A percentile compares a stretch with the other conserved stretches of the same genome.
Conservation (phyloP, 2,888 invertebrate species). For the Eurytoma adleriae region DNA sequence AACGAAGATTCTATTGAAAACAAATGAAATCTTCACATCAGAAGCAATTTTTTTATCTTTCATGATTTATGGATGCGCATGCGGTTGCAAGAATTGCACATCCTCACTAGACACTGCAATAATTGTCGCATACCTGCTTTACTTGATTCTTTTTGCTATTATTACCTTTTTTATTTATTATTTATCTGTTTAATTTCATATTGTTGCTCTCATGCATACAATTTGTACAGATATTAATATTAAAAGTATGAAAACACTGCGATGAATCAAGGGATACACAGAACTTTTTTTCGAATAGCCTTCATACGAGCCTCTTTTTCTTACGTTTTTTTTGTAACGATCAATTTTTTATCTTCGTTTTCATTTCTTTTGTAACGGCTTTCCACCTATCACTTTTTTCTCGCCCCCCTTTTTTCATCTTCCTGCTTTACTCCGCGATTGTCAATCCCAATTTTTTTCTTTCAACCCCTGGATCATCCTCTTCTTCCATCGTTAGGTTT, state of each 20-base stretch:
- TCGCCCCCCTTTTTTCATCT: constrained; percentile 29
- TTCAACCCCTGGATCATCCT: neutral
- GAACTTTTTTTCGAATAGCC: neutral
- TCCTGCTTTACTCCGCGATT: constrained; percentile 25
- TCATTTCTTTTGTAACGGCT: constrained; percentile 16
- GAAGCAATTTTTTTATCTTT: neutral
- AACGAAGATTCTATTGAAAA: neutral
- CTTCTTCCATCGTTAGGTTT: constrained; percentile 13
- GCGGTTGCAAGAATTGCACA: too few species aligned
- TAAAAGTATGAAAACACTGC: too few species aligned
- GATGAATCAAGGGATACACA: neutral
- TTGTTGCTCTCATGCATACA: too few species aligned
- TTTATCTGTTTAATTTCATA: too few species aligned
- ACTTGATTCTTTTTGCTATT: too few species aligned
- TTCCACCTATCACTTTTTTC: neutral
- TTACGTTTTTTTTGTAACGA: neutral
- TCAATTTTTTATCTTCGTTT: constrained; percentile 18
- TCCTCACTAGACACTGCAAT: too few species aligned
- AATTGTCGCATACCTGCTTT: too few species aligned
- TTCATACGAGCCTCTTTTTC: neutral
- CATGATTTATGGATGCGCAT: neutral
- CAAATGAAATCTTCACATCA: neutral
- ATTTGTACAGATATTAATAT: too few species aligned
- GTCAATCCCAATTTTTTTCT: constrained; percentile 11
- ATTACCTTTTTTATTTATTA: too few species aligned